Base-by-base conservation (phyloP, 2,113 vertebrate species). In the Siphamia tubifer region DNA sequence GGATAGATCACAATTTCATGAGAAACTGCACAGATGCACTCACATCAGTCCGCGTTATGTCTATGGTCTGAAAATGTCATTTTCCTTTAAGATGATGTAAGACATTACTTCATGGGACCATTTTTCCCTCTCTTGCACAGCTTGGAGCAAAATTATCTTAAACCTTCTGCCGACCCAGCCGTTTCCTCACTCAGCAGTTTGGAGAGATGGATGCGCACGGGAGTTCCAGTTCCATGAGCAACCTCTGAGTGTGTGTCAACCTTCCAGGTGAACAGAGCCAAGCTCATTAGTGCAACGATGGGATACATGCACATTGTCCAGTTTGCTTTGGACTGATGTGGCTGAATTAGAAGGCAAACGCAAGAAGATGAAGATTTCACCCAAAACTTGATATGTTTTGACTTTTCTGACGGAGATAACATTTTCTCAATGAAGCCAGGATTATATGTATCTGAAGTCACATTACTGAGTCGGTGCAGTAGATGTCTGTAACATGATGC, bases 31-130 rank as follows among this genome's bases (percentile, higher is more conserved):
- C 48, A 54, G 27, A 79, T 34, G 53, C 16, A 19, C 10, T 12
- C 44, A 61, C 58, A 66, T 58, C 47, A 40, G 55, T 13, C 17
- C 30, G 6, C 32, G 55, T 60, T 17, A 34, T 23, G 51, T 53
- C 19, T 31, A 64, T 70, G 58, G 39, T 43, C 54, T 68, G 61
- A 31, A 80, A 88, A 89, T 93, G 90, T 90, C 84, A 82, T 96
- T 94, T 93, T 94, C 93, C 96, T 96, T 96, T 95, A 96, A 96
- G 95, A 96, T 97, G 95, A 98, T 96, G 95, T 95, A 96, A 96
- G 94, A 93, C 92, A 91, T 89, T 73, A 91, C 91, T 95, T 93
- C 92, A 90, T 85, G 90, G 92, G 92, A 93, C 89, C 89, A 74
- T 88, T 87, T 89, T 70, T 20, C 49, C 43, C 51, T 60, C 63